A percentile compares a stretch with the other conserved stretches of the same genome.
Evolutionary conservation across 2,113 vertebrate species (phyloP).

Genomic region (Lichenostomus cassidix): DNA sequence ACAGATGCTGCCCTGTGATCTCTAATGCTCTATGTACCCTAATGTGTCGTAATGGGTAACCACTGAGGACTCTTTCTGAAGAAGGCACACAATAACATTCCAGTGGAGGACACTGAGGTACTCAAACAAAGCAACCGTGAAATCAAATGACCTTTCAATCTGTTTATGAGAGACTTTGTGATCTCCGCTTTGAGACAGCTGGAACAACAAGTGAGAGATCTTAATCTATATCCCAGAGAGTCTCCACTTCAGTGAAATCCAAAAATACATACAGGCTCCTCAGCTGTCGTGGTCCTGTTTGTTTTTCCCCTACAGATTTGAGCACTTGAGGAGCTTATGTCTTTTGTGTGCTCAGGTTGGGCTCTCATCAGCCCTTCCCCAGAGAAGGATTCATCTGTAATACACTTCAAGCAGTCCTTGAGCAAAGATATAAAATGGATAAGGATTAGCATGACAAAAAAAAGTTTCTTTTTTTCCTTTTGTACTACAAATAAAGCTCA

Average conservation of each 20-base stretch:
- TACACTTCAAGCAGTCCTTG: background rate
- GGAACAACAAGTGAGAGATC: background rate
- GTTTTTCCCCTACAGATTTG: conserved; percentile 7
- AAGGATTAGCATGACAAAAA: background rate
- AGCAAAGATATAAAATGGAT: conserved; percentile 21
- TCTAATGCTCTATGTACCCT: background rate
- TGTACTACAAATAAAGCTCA: background rate
- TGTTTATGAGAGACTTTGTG: conserved; percentile 4
- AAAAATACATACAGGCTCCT: conserved; percentile 17
- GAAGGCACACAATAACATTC: background rate
- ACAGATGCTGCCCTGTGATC: background rate
- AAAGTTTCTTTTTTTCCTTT: background rate
- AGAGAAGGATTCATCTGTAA: background rate
- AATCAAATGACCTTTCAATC: conserved; percentile 42
- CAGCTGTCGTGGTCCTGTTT: background rate
- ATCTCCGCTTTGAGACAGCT: background rate
- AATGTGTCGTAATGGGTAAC: background rate
- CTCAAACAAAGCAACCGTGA: background rate
- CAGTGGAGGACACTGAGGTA: background rate
- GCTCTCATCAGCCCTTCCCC: background rate
- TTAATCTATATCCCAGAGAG: conserved; percentile 7
- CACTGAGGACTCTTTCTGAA: background rate
- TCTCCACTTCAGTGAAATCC: background rate
- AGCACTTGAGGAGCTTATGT: background rate
- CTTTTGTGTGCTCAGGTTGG: background rate